Percentiles rank a stretch among this genome's conserved stretches.
These are phyloP conservation scores for Chrysoperla carnea DNA, from an alignment of 1,140 invertebrate genomes.

Conservation along the genomic window DNA sequence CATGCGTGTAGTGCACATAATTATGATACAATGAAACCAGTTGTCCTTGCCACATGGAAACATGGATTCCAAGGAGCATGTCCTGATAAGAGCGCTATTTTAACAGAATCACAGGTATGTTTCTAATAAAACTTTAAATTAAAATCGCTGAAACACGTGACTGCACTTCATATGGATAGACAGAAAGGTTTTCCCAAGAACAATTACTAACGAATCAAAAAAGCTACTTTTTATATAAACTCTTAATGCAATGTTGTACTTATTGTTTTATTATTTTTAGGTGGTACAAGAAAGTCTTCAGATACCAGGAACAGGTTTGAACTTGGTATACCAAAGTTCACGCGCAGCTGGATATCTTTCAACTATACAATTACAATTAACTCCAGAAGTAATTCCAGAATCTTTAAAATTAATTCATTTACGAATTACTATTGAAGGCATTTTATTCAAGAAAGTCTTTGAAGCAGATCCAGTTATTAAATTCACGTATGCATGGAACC, in stretches of 20 bases:
- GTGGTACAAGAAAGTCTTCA: slow-evolving; percentile 86
- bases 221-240: too few relatives aligned
- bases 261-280: slow-evolving; percentile 23
- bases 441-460: slow-evolving; percentile 80
- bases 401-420: slow-evolving; percentile 74
- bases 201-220: neutral
- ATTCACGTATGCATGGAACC: slow-evolving; percentile 92
- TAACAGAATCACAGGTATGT: slow-evolving; percentile 78
- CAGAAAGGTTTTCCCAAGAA: neutral
- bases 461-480: slow-evolving; percentile 92
- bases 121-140: neutral
- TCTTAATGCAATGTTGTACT: neutral
- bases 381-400: slow-evolving; percentile 64
- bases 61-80: slow-evolving; percentile 91
- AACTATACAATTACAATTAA: slow-evolving; percentile 86
- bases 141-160: neutral
- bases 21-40: slow-evolving; percentile 85
- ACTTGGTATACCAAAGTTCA: slow-evolving; percentile 90
- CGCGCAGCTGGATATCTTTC: slow-evolving; percentile 81
- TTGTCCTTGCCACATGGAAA: slow-evolving; percentile 90
- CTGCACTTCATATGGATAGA: neutral
- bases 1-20: slow-evolving; percentile 78
- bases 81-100: slow-evolving; percentile 76
- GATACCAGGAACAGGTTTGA: slow-evolving; percentile 82
- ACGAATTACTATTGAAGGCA: slow-evolving; percentile 85